Evolutionary conservation across 1,140 invertebrate species (phyloP).

Genomic region (Drosophila orosa): DNA sequence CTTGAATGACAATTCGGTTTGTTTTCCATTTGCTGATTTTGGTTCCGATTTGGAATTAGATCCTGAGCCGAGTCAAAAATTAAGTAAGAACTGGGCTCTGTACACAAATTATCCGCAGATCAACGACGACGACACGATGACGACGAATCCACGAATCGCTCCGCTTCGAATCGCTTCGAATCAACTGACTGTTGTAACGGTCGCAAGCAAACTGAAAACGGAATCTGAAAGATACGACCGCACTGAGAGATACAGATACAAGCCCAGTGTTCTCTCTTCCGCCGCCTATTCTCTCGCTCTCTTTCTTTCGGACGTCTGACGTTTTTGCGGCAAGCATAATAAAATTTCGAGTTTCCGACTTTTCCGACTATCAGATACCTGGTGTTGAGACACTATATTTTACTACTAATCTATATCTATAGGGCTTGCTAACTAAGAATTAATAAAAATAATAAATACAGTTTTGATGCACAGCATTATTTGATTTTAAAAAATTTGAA

Average conservation of each 20-base stretch:
- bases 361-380: constrained; percentile 26
- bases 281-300: background rate
- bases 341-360: constrained; percentile 19
- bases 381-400: background rate
- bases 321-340: constrained; percentile 34
- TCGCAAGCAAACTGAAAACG: constrained; percentile 64
- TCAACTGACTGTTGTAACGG: constrained; percentile 75
- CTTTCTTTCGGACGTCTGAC: background rate
- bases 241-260: constrained; percentile 37
- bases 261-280: constrained; percentile 27
- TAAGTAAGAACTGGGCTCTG: constrained; percentile 30
- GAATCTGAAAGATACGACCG: constrained; percentile 26
- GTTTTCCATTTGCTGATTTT: constrained; percentile 59
- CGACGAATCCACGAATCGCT: constrained; percentile 59
- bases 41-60: constrained; percentile 23
- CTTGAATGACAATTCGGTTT: constrained; percentile 44
- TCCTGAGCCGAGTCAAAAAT: constrained; percentile 29
- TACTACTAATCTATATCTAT: no score
- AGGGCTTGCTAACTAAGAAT: no score
- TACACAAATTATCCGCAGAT: constrained; percentile 57
- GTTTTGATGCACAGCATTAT: no score
- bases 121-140: constrained; percentile 53
- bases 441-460: no score
- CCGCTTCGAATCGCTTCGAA: constrained; percentile 41
- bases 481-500: no score